Percentiles rank a stretch among this genome's conserved stretches.
Evolutionary conservation across 2,888 invertebrate genomes (phyloP).

Genomic region (Tinea pellionella): DNA sequence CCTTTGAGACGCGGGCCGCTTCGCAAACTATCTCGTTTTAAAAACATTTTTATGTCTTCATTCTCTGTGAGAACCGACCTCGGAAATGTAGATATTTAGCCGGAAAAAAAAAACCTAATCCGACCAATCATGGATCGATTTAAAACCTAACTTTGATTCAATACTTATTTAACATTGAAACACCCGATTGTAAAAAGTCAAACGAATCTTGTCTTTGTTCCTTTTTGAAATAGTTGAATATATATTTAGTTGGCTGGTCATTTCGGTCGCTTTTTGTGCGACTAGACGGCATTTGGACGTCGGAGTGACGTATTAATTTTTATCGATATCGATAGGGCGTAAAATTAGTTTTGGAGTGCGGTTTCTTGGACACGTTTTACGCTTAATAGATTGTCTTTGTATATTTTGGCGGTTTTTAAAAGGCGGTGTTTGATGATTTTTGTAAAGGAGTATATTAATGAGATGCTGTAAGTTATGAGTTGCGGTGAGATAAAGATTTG

Average conservation of each 20-base stretch:
- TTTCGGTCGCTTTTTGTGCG: constrained; percentile 40
- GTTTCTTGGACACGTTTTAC: constrained; percentile 52
- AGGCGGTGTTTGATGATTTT: constrained; percentile 33
- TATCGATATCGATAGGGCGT: constrained; percentile 59
- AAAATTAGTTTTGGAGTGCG: constrained; percentile 51
- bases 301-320: constrained; percentile 58
- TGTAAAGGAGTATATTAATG: constrained; percentile 53
- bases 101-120: constrained; percentile 28
- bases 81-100: constrained; percentile 31
- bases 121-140: constrained; percentile 34
- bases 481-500: constrained; percentile 60
- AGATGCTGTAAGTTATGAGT: constrained; percentile 51
- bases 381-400: constrained; percentile 48
- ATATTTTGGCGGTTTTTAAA: constrained; percentile 35
- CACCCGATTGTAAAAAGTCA: constrained; percentile 50
- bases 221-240: constrained; percentile 41
- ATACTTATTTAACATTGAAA: constrained; percentile 57
- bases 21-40: constrained; percentile 21
- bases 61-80: constrained; percentile 48
- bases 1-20: constrained; percentile 58
- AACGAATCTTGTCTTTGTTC: constrained; percentile 44
- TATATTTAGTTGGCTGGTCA: constrained; percentile 25
- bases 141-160: constrained; percentile 38
- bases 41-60: constrained; percentile 65
- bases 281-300: neutral